A percentile compares a stretch with the other conserved stretches of the same genome.
Conservation (phyloP, 2,113 vertebrate species). For the Ibidorhyncha struthersii region DNA sequence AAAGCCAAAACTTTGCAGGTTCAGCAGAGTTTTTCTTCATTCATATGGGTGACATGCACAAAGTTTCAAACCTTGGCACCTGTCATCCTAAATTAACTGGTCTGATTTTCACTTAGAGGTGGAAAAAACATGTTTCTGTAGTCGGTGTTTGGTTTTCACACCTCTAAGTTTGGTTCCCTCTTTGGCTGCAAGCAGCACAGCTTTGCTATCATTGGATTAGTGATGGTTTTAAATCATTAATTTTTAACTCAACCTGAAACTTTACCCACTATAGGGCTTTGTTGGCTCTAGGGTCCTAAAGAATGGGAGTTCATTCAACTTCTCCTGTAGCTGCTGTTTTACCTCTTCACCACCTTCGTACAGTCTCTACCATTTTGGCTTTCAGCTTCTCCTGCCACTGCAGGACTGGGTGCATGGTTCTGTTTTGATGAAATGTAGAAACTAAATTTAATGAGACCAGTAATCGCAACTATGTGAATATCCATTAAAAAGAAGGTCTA, state of each 20-base stretch:
- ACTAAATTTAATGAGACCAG: not conserved
- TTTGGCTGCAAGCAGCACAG: not conserved
- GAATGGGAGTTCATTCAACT: not conserved
- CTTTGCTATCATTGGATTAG: not conserved
- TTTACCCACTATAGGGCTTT: not conserved
- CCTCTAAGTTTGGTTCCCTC: not conserved
- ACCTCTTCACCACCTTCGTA: not conserved
- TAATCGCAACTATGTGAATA: not conserved
- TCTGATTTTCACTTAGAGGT: not conserved
- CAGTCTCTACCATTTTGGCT: not conserved
- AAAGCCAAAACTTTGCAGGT: not conserved
- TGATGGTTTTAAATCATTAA: not conserved
- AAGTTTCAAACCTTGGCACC: not conserved
- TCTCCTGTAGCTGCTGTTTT: not conserved
- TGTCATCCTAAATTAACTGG: not conserved
- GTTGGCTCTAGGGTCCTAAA: not conserved
- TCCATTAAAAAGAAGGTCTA: not conserved
- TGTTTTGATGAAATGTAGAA: not conserved
- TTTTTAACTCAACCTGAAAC: not conserved
- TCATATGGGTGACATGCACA: not conserved
- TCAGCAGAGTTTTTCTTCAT: not conserved
- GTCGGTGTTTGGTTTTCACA: not conserved
- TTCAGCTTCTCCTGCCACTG: not conserved
- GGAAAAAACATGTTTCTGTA: not conserved
- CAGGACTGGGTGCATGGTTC: not conserved